Conservation (phyloP, 2,888 invertebrate genomes). For the Cerastoderma edule region DNA sequence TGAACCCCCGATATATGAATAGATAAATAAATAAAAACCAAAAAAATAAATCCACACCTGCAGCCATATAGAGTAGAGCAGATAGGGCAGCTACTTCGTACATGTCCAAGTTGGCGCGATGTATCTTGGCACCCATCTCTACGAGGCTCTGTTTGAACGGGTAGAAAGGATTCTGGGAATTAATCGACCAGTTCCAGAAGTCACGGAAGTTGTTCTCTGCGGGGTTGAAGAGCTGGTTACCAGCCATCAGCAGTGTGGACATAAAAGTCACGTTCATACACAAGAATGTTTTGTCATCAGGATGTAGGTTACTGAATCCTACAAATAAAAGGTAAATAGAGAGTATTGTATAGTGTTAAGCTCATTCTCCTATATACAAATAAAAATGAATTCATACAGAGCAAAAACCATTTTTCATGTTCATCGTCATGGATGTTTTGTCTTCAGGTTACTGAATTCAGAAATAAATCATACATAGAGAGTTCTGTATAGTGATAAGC, state of each 20-base stretch:
- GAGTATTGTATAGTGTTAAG: no score
- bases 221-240: constrained; percentile 51
- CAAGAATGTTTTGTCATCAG: constrained; percentile 59
- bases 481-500: no score
- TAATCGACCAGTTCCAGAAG: constrained; percentile 65
- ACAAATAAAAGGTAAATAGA: no score
- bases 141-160: constrained; percentile 58
- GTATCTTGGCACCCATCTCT: constrained; percentile 59
- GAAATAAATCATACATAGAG: no score
- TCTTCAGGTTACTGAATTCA: no score
- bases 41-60: no score
- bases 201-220: constrained; percentile 58
- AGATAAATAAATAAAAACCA: no score
- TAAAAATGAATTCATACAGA: no score
- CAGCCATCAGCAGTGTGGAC: constrained; percentile 50
- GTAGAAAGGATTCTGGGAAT: constrained; percentile 62
- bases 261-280: constrained; percentile 57
- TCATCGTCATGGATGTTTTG: no score
- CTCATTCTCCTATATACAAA: no score
- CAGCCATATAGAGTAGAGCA: constrained; percentile 54
- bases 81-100: constrained; percentile 56
- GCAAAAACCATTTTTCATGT: no score
- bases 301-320: constrained; percentile 57
- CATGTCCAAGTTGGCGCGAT: constrained; percentile 57
- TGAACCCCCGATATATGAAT: no score